phyloP scores from a whole-genome alignment of 2,888 invertebrate genomes.

The Anagyrus pseudococci region DNA sequence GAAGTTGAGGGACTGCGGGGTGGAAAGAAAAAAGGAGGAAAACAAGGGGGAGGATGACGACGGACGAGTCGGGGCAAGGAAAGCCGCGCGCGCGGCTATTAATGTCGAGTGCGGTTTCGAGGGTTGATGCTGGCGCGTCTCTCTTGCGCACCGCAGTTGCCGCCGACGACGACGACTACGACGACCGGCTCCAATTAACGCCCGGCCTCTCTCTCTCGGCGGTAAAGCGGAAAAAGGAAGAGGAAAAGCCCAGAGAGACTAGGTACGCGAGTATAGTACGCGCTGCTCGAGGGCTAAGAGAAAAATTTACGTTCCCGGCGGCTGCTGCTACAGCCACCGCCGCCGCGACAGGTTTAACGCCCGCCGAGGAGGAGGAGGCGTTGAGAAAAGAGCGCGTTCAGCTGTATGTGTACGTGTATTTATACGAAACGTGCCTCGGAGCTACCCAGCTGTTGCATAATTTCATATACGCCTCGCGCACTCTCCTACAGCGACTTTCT shows the following conservation, averaged over 20 bases:
- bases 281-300: no score
- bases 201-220: constrained; percentile 1
- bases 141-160: no score
- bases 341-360: not conserved
- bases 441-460: no score
- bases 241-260: not conserved
- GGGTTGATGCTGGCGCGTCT: constrained; percentile 14
- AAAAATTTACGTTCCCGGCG: not conserved
- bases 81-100: constrained; percentile 15
- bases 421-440: no score
- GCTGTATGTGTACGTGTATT: no score
- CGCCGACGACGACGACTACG: not conserved
- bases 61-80: not conserved
- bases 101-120: constrained; percentile 12
- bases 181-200: constrained; percentile 17
- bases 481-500: no score
- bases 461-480: no score
- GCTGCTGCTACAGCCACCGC: not conserved
- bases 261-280: no score
- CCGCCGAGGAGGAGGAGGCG: not conserved
- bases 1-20: not conserved
- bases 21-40: not conserved
- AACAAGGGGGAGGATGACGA: constrained; percentile 14
- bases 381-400: no score
- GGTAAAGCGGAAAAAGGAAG: not conserved